Evolutionary conservation across 2,888 invertebrate species (phyloP).

Genomic region (Amphimallon solstitiale): DNA sequence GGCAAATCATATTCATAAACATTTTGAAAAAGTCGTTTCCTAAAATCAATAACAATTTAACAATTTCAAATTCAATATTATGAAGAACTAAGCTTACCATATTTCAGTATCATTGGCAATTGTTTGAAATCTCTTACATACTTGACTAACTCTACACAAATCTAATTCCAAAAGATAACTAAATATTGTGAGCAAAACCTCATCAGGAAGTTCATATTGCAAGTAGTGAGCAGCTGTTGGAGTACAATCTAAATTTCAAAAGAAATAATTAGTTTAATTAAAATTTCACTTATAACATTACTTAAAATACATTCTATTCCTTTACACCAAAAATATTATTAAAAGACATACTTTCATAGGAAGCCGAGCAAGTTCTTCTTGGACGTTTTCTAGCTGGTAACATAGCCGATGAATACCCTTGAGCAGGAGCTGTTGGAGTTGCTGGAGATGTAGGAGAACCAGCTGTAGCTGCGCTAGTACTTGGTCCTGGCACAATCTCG

Average conservation of each 20-base stretch:
- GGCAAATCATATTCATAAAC: slow-evolving; percentile 98
- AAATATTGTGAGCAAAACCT: slow-evolving; percentile 94
- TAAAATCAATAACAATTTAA: slow-evolving; percentile 56
- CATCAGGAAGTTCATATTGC: slow-evolving; percentile 95
- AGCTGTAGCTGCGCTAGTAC: slow-evolving; percentile 66
- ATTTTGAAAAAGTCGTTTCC: slow-evolving; percentile 95
- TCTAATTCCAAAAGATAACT: slow-evolving; percentile 96
- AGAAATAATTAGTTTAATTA: too few species aligned
- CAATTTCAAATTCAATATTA: slow-evolving; percentile 19
- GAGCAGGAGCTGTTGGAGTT: slow-evolving; percentile 65
- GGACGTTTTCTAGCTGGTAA: slow-evolving; percentile 88
- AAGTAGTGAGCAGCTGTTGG: slow-evolving; percentile 84
- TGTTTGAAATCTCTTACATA: slow-evolving; percentile 94
- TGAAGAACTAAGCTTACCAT: slow-evolving; percentile 74
- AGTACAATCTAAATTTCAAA: slow-evolving; percentile 64
- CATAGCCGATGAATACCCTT: slow-evolving; percentile 68
- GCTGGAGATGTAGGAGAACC: slow-evolving; percentile 65
- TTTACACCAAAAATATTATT: not conserved
- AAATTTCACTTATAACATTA: too few species aligned
- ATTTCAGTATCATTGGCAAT: slow-evolving; percentile 91
- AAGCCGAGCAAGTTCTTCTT: slow-evolving; percentile 72
- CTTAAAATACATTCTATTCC: too few species aligned
- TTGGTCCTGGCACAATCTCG: slow-evolving; percentile 71
- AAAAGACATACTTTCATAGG: slow-evolving; percentile 59
- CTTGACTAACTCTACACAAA: slow-evolving; percentile 91